Evolutionary conservation across 92 coral and sea anemone species (phyloP), one percentile per base, ranked within the genome.

Genomic region (Actinostola sp.): DNA sequence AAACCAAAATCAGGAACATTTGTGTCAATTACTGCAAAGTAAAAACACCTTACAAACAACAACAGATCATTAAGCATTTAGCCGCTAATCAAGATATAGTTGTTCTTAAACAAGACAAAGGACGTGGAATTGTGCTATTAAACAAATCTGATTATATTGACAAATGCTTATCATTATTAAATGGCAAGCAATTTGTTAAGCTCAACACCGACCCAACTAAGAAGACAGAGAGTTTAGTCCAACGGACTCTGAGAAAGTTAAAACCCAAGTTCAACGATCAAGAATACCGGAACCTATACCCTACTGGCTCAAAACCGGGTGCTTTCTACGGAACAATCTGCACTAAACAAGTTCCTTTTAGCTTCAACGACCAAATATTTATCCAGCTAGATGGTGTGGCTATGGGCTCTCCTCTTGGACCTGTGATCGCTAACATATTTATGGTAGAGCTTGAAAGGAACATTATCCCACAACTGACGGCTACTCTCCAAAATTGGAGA

Each of bases 371-470:
- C 21, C 16, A 49, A 17, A 46, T 68, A 17, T 68, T 25, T 29
- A 48, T 19, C 24, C 62, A 68, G 30, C 17, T 15, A 13, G 74
- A 68, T 32, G 74, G 46, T 6, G 74, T 68, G 24, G 74, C 74
- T 2, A 44, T 68, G 74, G 46, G 74, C 14, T 68, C 74, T 0
- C 46, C 74, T 10, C 43, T 68, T 16, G 74, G 74, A 26, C 74
- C 74, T 29, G 44, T 68, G 24, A 29, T 68, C 6, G 60, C 74
- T n/a, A 50, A 50, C 46, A 50, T 49, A 41, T 67, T 19, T 26
- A 67, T 27, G 60, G 61, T 67, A 25, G 35, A 67, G 8, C 60
- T 67, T 4, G 73, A 48, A 35, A 24, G 32, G 14, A 21, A 43
- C 28, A 39, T 41, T 24, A 36, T 65, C 35, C 71, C 71, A 29